Base-by-base conservation (phyloP, 2,888 invertebrate species). In the Trissoscelio sp. region DNA sequence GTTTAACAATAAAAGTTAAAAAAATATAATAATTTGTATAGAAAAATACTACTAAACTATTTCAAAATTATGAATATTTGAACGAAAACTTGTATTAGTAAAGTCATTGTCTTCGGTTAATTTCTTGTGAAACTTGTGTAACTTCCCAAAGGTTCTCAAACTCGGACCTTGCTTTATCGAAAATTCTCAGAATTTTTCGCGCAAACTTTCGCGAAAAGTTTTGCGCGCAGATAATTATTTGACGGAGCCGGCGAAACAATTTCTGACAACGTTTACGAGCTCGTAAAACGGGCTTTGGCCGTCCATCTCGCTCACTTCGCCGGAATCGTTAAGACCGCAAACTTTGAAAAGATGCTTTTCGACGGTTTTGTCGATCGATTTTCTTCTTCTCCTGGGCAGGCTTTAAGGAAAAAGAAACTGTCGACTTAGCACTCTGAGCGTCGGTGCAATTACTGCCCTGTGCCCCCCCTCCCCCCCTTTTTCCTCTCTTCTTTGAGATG, bases 401-500 rank as follows among this genome's bases (percentile, higher is more conserved):
- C 48, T 62, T 62, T 44, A 28, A 16, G 14, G 18, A 39, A 67
- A 55, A 72, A 60, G 39, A 20, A 72, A 72, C 14, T 11, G 73
- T 62, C 53, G 44, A 62, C 62, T 72, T 39, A 46, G 60, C 51
- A 51, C 51, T 72, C 34, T 12, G 12, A 18, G 48, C 28, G 22
- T 28, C 46, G 16, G 44, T 28, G 62, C 44, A n/a, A n/a, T n/a
- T n/a, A n/a, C n/a, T n/a, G n/a, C n/a, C n/a, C n/a, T n/a, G n/a
- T n/a, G n/a, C n/a, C n/a, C n/a, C n/a, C n/a, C n/a, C n/a, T n/a
- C n/a, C n/a, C n/a, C n/a, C n/a, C n/a, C n/a, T n/a, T n/a, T n/a
- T n/a, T n/a, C n/a, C n/a, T n/a, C n/a, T n/a, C n/a, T n/a, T n/a
- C n/a, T n/a, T n/a, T n/a, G 62, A 51, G 34, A 34, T 55, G 34